Evolutionary conservation across 1,140 invertebrate genomes (phyloP), one percentile per base, ranked within the genome.

Genomic region (Tribolium madens): DNA sequence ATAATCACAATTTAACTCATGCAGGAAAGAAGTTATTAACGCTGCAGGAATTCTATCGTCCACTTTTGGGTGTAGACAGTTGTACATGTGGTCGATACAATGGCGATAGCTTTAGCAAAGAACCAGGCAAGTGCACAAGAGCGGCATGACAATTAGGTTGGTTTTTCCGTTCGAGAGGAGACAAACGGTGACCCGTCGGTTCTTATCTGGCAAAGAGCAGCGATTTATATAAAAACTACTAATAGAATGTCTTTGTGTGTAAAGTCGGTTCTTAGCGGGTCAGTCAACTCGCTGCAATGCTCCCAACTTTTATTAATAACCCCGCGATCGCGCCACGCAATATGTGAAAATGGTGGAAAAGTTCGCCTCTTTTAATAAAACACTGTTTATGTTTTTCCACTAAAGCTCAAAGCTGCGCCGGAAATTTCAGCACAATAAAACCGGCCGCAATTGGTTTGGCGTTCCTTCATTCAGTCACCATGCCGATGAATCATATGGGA

Each of bases 241-340:
- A 72, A 72, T 72, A 72, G 70, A 50, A 72, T 48, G 70, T 48
- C 70, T 72, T 72, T 72, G 70, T 72, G 50, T 71, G 68, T 71
- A 26, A 33, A 64, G 47, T 31, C 50, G 50, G 47, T 46, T 12
- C 70, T 72, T 18, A 50, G 13, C 15, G 70, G 70, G 70, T 72
- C 70, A 72, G 14, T 64, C 57, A 64, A 64, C 57, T 50, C 70
- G 70, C n/a, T 52, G 50, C 47, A 53, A 18, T 53, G 46, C 13
- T 50, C 15, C 26, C 70, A 72, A 72, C 70, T 72, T 72, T 72
- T 72, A 72, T 72, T 72, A 72, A 72, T 72, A 72, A 72, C 46
- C 50, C 15, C 12, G 10, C 70, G 18, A 17, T 47, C 47, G 70
- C 70, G 57, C 57, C 14, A 33, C 57, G 57, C 57, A 64, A 64